Base-by-base conservation (phyloP, 2,888 invertebrate genomes). In the Julus scandinavius region DNA sequence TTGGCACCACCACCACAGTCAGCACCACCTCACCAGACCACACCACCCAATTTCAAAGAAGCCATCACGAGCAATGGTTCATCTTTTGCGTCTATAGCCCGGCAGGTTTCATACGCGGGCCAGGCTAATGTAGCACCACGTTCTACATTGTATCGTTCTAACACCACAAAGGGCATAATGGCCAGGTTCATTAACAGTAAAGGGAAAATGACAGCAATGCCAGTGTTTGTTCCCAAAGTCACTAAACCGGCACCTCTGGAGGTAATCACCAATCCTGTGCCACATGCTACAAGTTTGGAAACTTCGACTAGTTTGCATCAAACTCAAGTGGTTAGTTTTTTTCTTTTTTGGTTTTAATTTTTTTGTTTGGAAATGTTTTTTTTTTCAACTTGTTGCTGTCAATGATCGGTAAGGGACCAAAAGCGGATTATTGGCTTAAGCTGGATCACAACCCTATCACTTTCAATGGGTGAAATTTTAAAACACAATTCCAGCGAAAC, bases 161-260 rank as follows among this genome's bases (percentile, higher is more conserved):
- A 41, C 1, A 49, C 87, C 3, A 94, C 94, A 20, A 96, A 95
- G 91, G 97, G 97, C 17, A 94, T 97, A 45, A 97, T 97, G 97
- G 96, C 97, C 91, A 94, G 96, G 91, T 96, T 96, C 92, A 94
- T 97, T 89, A 96, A 96, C 89, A 95, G 95, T 49, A 94, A 96
- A 88, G 97, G 97, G 45, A 96, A 95, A 89, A 89, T 91, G 80
- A 92, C 91, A 95, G 90, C 90, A 20, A 89, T 90, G 29, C 90
- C 90, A 86, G 87, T 87, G 38, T 88, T 85, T 85, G 85, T 85
- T 41, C 85, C 89, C 13, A 88, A 88, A 84, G 72, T 45, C 50
- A 80, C 84, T 13, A 84, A 63, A 11, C 50, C 80, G 15, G 29
- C 83, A 9, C 40, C 38, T 41, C 50, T 45, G 45, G 83, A 41